These are phyloP conservation scores for Rhabdomys dilectus DNA, from an alignment of 2,113 vertebrate species.

Conservation along the genomic window DNA sequence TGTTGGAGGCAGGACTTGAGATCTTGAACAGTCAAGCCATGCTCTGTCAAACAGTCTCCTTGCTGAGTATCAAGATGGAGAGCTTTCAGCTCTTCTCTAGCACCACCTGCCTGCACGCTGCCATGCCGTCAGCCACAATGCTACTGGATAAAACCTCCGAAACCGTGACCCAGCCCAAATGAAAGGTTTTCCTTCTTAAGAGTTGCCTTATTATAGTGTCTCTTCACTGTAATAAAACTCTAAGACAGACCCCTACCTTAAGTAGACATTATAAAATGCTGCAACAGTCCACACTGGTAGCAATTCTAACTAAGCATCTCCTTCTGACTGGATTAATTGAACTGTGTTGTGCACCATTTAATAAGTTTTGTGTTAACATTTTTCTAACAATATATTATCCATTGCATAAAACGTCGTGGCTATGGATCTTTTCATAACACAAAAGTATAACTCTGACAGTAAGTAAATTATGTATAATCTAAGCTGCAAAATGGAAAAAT, in stretches of 20 bases:
- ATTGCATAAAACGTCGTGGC: background rate
- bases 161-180: too few relatives aligned
- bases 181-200: too few relatives aligned
- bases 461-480: background rate
- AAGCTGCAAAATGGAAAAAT: background rate
- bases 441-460: background rate
- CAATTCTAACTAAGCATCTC: background rate
- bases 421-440: background rate
- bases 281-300: background rate
- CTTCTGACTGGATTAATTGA: slow-evolving; percentile 23
- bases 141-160: too few relatives aligned
- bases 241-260: background rate
- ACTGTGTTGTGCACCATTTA: background rate
- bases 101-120: too few relatives aligned
- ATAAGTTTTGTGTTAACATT: background rate
- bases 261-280: background rate
- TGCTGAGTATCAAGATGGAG: too few relatives aligned
- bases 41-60: too few relatives aligned
- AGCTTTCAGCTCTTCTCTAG: too few relatives aligned
- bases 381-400: background rate
- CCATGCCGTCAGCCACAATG: too few relatives aligned
- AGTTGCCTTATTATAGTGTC: too few relatives aligned
- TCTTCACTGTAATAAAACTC: too few relatives aligned
- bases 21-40: too few relatives aligned
- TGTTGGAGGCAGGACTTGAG: too few relatives aligned